Evolutionary conservation across 1,140 invertebrate species (phyloP), one percentile per base, ranked within the genome.

Genomic region (Macrostomum lignano): DNA sequence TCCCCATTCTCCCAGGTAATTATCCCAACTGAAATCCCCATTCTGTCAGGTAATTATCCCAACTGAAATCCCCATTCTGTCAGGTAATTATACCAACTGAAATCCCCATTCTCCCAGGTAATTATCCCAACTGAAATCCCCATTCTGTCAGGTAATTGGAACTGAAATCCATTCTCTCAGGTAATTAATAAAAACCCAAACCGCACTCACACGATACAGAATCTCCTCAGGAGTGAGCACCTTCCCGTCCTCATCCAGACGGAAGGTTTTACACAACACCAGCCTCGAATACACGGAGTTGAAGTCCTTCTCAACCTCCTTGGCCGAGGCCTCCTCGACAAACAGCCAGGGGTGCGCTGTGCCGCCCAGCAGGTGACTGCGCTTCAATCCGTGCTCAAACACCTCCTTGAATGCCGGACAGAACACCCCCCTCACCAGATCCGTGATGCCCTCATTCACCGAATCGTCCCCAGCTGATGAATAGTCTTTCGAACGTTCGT

Each of bases 271-370:
- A 48, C 88, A 98, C 3, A 98, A 61, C 4, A 94, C 79, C 31
- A 98, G 58, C 43, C 86, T 66, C 46, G 84, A 93, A 47, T 94
- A 93, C 5, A 94, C 84, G 7, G 81, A 91, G 55, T 84, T 79
- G 51, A 88, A 93, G 55, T 96, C 82, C 58, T 79, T 76, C 56
- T 94, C 82, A 23, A 96, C 81, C 61, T 93, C 81, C 50, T 75
- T 68, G 19, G 70, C 75, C 11, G 84, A 79, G 17, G 82, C 61
- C 61, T 88, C 79, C 64, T 94, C 84, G 43, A 98, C 86, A 54
- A 96, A 96, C 9, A 88, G 57, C 88, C 91, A 98, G 0, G 91
- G 91, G 65, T 98, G 91, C 52, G 78, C 78, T 10, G 77, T 70
- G 7, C 76, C 74, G 35, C 79, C 79, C 44, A 62, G 35, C 42